Evolutionary conservation across 2,797 vertebrate genomes (phyloP).

Genomic region (Cephalopachus bancanus): DNA sequence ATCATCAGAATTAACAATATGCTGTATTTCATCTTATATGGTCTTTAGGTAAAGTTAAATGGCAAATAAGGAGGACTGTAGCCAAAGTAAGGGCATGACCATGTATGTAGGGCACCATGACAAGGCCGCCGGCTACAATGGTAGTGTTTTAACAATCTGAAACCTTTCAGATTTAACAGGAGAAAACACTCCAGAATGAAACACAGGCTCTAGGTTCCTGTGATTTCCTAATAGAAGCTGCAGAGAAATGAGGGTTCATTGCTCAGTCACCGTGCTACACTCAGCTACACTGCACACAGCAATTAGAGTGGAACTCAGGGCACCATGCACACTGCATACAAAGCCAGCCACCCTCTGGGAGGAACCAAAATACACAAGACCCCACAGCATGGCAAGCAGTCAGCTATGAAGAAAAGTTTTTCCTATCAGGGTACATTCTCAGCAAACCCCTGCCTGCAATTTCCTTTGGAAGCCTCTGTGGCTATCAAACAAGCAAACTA

Average conservation of each 20-base stretch:
- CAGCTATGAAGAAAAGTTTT: slow-evolving; percentile 59
- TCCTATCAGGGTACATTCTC: slow-evolving; percentile 46
- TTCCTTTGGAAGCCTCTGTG: slow-evolving; percentile 32
- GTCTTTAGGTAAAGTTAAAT: slow-evolving; percentile 61
- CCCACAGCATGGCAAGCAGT: not conserved
- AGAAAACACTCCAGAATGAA: slow-evolving; percentile 51
- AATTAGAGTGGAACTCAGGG: slow-evolving; percentile 6
- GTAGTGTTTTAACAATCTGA: slow-evolving; percentile 9
- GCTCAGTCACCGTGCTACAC: not conserved
- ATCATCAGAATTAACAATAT: slow-evolving; percentile 42
- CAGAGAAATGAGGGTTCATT: slow-evolving; percentile 38
- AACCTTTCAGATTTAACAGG: slow-evolving; percentile 20
- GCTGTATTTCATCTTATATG: not conserved
- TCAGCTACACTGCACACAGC: slow-evolving; percentile 21
- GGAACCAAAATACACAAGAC: slow-evolving; percentile 28
- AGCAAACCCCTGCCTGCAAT: slow-evolving; percentile 24
- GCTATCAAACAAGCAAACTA: slow-evolving; percentile 51
- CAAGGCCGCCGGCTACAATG: not conserved
- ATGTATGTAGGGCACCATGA: not conserved
- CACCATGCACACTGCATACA: not conserved
- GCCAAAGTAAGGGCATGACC: not conserved
- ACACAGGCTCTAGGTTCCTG: slow-evolving; percentile 36
- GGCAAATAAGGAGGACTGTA: not conserved
- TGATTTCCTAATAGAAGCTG: slow-evolving; percentile 66
- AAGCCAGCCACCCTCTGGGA: slow-evolving; percentile 20